phyloP scores from a whole-genome alignment of 2,797 vertebrate species.

The Scyliorhinus canicula region DNA sequence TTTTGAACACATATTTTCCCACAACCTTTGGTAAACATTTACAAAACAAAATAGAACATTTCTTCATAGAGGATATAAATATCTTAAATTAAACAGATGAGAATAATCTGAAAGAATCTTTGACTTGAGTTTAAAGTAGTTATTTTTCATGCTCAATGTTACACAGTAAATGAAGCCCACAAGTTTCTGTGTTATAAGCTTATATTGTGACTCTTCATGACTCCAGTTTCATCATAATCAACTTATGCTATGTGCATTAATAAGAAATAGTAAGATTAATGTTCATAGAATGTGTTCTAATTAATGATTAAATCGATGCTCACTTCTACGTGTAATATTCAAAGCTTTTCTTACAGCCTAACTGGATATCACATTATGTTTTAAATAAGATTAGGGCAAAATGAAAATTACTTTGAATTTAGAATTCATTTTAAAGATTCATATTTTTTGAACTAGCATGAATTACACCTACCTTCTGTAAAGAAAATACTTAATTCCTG shows the following conservation, averaged over 20 bases:
- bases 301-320: background rate
- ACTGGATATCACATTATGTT: background rate
- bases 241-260: background rate
- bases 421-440: background rate
- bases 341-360: background rate
- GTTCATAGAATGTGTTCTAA: background rate
- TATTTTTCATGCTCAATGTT: background rate
- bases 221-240: conserved; percentile 13
- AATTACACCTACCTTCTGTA: background rate
- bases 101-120: background rate
- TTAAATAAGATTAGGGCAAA: conserved; percentile 18
- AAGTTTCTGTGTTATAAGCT: background rate
- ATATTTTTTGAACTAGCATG: background rate
- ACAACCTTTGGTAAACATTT: background rate
- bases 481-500: background rate
- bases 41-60: background rate
- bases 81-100: background rate
- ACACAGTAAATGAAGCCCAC: background rate
- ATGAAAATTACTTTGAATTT: conserved; percentile 30
- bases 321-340: background rate
- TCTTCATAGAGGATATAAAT: background rate
- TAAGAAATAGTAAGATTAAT: background rate
- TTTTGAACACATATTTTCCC: background rate
- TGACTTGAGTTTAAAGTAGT: background rate
- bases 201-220: background rate